Evolutionary conservation across 2,113 vertebrate species (phyloP).

Genomic region (Strix uralensis): DNA sequence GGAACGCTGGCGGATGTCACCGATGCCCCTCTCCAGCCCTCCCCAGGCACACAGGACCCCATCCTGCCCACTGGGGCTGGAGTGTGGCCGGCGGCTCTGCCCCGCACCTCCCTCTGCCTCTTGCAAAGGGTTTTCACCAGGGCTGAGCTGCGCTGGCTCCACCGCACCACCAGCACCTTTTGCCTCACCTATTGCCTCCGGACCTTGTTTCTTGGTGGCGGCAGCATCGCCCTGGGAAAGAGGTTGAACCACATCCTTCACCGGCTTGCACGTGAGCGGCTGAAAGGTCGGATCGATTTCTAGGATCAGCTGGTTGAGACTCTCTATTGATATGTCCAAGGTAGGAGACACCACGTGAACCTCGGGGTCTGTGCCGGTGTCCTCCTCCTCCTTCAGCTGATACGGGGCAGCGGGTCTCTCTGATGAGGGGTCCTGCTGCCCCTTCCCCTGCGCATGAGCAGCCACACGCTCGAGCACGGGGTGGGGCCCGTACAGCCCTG

Average conservation of each 20-base stretch:
- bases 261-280: background rate
- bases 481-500: background rate
- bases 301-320: conserved; percentile 82
- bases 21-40: background rate
- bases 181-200: conserved; percentile 52
- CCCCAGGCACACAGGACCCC: background rate
- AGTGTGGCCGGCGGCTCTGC: rapidly evolving
- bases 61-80: background rate
- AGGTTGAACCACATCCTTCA: background rate
- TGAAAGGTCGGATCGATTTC: conserved; percentile 85
- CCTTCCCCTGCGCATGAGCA: background rate
- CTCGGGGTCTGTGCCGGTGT: background rate
- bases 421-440: background rate
- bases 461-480: background rate
- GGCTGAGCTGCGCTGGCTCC: background rate
- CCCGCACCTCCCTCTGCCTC: background rate
- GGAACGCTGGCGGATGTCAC: background rate
- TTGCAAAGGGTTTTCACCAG: background rate
- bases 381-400: background rate
- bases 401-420: rapidly evolving
- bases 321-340: conserved; percentile 78
- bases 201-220: background rate
- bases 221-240: background rate
- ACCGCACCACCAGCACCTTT: rapidly evolving
- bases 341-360: conserved; percentile 30